phyloP scores from a whole-genome alignment of 2,113 vertebrate species.

The Poicephalus meyeri region DNA sequence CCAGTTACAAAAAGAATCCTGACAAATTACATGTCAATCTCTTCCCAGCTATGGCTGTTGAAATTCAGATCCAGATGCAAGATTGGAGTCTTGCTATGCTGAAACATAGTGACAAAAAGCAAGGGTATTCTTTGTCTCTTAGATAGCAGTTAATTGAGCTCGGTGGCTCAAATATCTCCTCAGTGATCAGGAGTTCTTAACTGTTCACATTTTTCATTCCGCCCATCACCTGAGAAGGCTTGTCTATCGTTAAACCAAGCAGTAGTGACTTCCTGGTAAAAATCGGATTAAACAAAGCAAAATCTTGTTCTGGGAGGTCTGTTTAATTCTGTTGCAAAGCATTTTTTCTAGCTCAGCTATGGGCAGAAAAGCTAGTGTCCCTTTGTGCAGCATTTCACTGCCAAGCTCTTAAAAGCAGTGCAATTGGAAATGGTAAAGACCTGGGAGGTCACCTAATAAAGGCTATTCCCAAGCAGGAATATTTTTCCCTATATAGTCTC shows the following conservation, averaged over 20 bases:
- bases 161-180: conserved; percentile 50
- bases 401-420: background rate
- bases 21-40: conserved; percentile 48
- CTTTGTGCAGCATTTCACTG: background rate
- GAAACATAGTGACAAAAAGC: conserved; percentile 12
- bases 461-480: background rate
- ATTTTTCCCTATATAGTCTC: background rate
- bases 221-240: conserved; percentile 36
- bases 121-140: background rate
- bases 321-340: background rate
- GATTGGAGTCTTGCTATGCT: background rate
- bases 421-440: background rate
- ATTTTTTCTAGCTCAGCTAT: background rate
- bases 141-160: conserved; percentile 42
- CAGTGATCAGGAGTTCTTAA: conserved; percentile 53
- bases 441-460: background rate
- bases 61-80: conserved; percentile 31
- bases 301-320: background rate
- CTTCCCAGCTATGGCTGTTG: background rate
- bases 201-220: conserved; percentile 61
- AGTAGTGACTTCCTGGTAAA: background rate
- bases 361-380: background rate
- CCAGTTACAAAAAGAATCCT: background rate
- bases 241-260: conserved; percentile 18
- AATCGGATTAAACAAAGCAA: conserved; percentile 15